A percentile compares a stretch with the other conserved stretches of the same genome.
These are phyloP conservation scores for Brevimyrus niger DNA, from an alignment of 2,113 vertebrate genomes.

Conservation along the genomic window DNA sequence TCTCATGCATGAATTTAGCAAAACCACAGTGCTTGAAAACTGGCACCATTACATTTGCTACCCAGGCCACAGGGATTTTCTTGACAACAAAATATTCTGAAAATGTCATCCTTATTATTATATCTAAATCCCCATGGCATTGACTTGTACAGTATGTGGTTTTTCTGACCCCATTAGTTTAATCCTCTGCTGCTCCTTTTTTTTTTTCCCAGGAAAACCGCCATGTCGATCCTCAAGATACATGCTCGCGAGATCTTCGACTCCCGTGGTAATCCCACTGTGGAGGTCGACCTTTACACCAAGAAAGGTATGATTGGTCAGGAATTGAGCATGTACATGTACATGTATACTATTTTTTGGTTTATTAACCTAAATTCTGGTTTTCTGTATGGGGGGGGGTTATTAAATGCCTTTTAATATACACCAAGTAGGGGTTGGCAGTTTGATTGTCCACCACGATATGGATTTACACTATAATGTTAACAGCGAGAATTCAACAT, in stretches of 20 bases:
- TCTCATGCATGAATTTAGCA: background rate
- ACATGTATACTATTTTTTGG: too few relatives aligned
- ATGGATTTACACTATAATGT: too few relatives aligned
- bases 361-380: background rate
- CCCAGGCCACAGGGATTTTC: background rate
- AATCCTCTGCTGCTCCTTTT: background rate
- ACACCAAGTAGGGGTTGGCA: background rate
- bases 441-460: too few relatives aligned
- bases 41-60: background rate
- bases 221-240: slow-evolving; percentile 72
- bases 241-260: slow-evolving; percentile 75
- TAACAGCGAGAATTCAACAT: too few relatives aligned
- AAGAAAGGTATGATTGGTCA: slow-evolving; percentile 58
- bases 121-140: background rate
- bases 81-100: background rate
- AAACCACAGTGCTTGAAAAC: background rate
- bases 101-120: background rate
- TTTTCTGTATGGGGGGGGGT: background rate
- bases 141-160: background rate
- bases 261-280: slow-evolving; percentile 81
- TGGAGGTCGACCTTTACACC: slow-evolving; percentile 76
- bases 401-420: background rate
- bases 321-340: background rate
- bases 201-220: slow-evolving; percentile 50
- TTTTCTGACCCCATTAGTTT: background rate